Percentiles rank a stretch among this genome's conserved stretches.
These are phyloP conservation scores for Apocrypta bakeri DNA, from an alignment of 1,140 invertebrate genomes.

Conservation along the genomic window DNA sequence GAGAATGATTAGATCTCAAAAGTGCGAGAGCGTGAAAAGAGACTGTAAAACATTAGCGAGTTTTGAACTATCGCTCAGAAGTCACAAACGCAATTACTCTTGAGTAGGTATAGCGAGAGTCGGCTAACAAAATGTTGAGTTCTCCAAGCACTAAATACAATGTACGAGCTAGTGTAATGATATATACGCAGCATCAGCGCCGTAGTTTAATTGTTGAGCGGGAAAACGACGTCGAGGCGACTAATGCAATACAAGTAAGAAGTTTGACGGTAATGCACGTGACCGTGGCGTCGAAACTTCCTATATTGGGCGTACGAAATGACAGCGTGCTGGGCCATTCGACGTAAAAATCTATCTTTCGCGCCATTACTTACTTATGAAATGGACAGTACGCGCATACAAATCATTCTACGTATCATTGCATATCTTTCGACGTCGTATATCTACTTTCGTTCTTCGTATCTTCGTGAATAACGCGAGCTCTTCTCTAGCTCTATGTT, in stretches of 20 bases:
- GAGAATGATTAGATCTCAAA: background rate
- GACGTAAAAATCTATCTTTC: too few species aligned
- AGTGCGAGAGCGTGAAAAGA: background rate
- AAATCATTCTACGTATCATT: too few species aligned
- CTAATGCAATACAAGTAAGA: conserved; percentile 37
- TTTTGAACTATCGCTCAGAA: background rate
- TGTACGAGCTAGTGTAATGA: background rate
- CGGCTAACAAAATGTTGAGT: background rate
- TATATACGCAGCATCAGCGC: background rate
- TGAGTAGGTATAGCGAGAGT: background rate
- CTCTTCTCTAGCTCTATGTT: too few species aligned
- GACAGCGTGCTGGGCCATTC: too few species aligned
- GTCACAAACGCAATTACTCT: background rate
- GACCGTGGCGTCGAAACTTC: conserved; percentile 51
- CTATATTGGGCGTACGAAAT: conserved; percentile 44
- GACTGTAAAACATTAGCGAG: background rate
- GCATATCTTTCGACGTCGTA: too few species aligned
- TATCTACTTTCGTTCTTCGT: too few species aligned
- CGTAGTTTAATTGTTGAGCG: conserved; percentile 33
- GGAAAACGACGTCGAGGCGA: conserved; percentile 19
- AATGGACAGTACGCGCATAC: too few species aligned
- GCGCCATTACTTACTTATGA: background rate
- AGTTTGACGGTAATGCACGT: conserved; percentile 31
- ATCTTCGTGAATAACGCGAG: too few species aligned
- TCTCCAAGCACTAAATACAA: background rate